phyloP scores from a whole-genome alignment of 1,140 invertebrate species.

The Aleiodes sp. region DNA sequence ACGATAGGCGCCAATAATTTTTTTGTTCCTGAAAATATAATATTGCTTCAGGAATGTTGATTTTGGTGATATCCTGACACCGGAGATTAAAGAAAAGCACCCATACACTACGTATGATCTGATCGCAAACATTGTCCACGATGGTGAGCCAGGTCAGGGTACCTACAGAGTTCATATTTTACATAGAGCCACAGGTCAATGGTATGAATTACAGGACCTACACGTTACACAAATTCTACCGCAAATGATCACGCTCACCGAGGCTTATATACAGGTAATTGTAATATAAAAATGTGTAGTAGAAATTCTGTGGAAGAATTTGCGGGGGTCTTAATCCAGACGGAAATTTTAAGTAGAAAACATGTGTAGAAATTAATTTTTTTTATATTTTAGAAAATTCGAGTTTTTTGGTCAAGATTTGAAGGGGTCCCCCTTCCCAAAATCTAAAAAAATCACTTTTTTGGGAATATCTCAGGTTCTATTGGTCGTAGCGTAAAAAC shows the following conservation, averaged over 20 bases:
- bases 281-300: conserved; percentile 15
- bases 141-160: conserved; percentile 93
- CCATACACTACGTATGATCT: conserved; percentile 92
- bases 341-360: too few relatives aligned
- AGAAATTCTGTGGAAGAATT: too few relatives aligned
- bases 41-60: conserved; percentile 88
- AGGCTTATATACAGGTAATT: conserved; percentile 92
- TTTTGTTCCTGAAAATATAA: too few relatives aligned
- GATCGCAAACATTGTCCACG: conserved; percentile 98
- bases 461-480: too few relatives aligned
- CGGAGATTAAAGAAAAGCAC: conserved; percentile 82
- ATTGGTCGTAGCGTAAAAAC: too few relatives aligned
- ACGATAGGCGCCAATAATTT: too few relatives aligned
- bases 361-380: too few relatives aligned
- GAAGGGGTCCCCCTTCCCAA: too few relatives aligned
- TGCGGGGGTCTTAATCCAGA: too few relatives aligned
- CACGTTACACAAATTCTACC: conserved; percentile 98
- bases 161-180: conserved; percentile 96
- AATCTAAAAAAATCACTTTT: too few relatives aligned
- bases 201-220: conserved; percentile 98
- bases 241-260: conserved; percentile 99
- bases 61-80: conserved; percentile 93
- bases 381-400: too few relatives aligned
- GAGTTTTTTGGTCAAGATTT: too few relatives aligned
- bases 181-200: conserved; percentile 89